Evolutionary conservation across 2,797 vertebrate species (phyloP), one percentile per base, ranked within the genome.

Genomic region (Notoglanidium macrostoma): DNA sequence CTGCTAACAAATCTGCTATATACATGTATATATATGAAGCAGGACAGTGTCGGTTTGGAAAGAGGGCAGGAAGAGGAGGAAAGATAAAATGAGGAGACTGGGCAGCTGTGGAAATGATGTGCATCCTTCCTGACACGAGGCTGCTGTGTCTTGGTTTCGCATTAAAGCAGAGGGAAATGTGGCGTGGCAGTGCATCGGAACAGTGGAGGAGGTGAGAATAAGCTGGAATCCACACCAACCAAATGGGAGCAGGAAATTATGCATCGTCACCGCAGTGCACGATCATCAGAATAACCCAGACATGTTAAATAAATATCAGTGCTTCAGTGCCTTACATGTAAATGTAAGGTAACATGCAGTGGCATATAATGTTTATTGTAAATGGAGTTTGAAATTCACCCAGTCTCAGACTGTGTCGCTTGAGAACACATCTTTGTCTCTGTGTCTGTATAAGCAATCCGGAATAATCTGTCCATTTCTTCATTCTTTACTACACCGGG

Each of bases 51-150:
- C 23, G 35, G 78, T 85, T 82, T 67, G 57, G 59, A 63, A 55
- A 70, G 40, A 86, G 78, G 44, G 40, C 68, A 70, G 32, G 57
- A 83, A 88, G 29, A 86, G 15, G 57, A 70, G 73, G 51, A 78
- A 73, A 29, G 63, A 74, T 73, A 81, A 85, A 63, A 88, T 80
- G 59, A 86, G 78, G 54, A 46, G 80, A 54, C 80, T 70, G 73
- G 84, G 84, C 84, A 86, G 87, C 85, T 86, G 85, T 88, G 88
- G 80, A 88, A 88, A 88, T 86, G 88, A 88, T 86, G 88, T 88
- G 85, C 88, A 88, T 88, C 88, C 65, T 82, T 88, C 40, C 83
- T 89, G 88, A 89, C 86, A 89, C 7, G 19, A 81, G 88, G 85
- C 85, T 83, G 86, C 86, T 89, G 86, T 85, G 72, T 87, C 83